These are phyloP conservation scores for Protonemura montana DNA, from an alignment of 2,888 invertebrate genomes.

Conservation along the genomic window DNA sequence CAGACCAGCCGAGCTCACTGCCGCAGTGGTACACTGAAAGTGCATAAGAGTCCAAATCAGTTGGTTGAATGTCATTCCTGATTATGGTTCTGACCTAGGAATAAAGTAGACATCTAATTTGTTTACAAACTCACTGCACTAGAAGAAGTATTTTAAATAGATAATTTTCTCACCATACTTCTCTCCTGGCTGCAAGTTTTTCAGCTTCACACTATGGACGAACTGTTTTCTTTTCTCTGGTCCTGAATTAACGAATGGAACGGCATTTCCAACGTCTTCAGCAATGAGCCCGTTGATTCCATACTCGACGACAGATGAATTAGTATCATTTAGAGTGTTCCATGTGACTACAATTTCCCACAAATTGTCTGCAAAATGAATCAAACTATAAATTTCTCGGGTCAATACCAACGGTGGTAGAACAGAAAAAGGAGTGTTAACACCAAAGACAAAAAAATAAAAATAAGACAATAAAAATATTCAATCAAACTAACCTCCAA, in stretches of 20 bases:
- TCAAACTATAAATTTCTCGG: not conserved
- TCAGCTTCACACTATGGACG: slow-evolving; percentile 77
- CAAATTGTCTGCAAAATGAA: slow-evolving; percentile 63
- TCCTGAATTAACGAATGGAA: slow-evolving; percentile 80
- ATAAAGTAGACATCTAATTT: no score
- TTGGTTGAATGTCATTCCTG: not conserved
- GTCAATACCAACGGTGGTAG: no score
- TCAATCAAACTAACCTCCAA: slow-evolving; percentile 66
- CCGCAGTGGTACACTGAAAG: slow-evolving; percentile 80
- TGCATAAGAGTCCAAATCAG: not conserved
- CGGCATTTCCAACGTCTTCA: slow-evolving; percentile 65
- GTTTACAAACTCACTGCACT: no score
- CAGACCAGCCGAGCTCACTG: slow-evolving; percentile 82
- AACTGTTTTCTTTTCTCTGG: slow-evolving; percentile 69
- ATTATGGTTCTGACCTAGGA: no score
- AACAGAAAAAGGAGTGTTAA: no score
- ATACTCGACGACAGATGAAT: slow-evolving; percentile 75
- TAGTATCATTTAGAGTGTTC: slow-evolving; percentile 77
- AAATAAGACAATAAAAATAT: no score
- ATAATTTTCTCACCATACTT: slow-evolving; percentile 65
- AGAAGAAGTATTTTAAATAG: no score
- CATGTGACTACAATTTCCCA: slow-evolving; percentile 82
- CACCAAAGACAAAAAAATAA: no score
- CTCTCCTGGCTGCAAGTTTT: slow-evolving; percentile 67
- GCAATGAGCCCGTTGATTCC: slow-evolving; percentile 69